These are phyloP conservation scores for Gobio occitaniae DNA, from an alignment of 2,797 vertebrate genomes.

Conservation along the genomic window DNA sequence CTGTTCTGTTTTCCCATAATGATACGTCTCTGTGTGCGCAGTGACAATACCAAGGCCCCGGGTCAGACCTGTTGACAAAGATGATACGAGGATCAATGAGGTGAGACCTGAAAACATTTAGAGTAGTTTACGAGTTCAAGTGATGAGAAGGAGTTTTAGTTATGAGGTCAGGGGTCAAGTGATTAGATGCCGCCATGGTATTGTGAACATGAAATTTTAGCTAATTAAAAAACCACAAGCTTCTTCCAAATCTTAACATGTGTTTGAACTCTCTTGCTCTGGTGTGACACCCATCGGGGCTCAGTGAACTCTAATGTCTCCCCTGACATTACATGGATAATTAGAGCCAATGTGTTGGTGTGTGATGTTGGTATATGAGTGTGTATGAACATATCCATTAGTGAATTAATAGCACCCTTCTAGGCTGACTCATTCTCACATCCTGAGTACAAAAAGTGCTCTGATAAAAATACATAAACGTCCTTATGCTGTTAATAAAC, in stretches of 20 bases:
- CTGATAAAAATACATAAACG: constrained; percentile 25
- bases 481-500: not conserved
- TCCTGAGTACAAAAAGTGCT: constrained; percentile 18
- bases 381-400: constrained; percentile 45
- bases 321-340: constrained; percentile 55
- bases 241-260: constrained; percentile 39
- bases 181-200: constrained; percentile 28
- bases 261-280: constrained; percentile 39
- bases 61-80: constrained; percentile 73
- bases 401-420: constrained; percentile 32
- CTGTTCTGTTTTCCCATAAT: constrained; percentile 88
- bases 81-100: constrained; percentile 4
- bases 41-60: constrained; percentile 66
- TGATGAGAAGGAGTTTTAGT: constrained; percentile 37
- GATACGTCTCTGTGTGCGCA: constrained; percentile 63
- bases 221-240: constrained; percentile 47
- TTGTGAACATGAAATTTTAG: constrained; percentile 31
- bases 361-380: constrained; percentile 12
- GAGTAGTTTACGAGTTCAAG: constrained; percentile 25
- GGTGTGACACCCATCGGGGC: constrained; percentile 35
- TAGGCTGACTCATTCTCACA: constrained; percentile 27
- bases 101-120: not conserved
- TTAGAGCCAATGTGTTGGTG: constrained; percentile 53
- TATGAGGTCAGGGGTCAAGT: constrained; percentile 42
- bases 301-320: constrained; percentile 55